Percentiles rank a stretch among this genome's conserved stretches.
phyloP scores from a whole-genome alignment of 2,113 vertebrate genomes.

The Cheilinus undulatus region DNA sequence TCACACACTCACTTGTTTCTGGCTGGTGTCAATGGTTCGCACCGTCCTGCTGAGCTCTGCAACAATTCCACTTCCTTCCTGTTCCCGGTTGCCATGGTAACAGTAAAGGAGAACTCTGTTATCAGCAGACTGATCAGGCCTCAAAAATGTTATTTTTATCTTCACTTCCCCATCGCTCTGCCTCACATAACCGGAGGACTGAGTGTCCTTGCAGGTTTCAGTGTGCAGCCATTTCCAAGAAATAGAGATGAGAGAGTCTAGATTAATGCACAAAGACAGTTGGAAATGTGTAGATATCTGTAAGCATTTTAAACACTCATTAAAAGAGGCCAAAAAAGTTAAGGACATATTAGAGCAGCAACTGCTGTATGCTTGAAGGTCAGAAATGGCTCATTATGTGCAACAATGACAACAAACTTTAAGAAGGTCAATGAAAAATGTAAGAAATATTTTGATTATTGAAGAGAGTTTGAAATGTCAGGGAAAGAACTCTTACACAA shows the following conservation, averaged over 20 bases:
- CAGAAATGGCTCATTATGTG: too few species aligned
- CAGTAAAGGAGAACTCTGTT: constrained; percentile 67
- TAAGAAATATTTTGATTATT: too few species aligned
- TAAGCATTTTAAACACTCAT: not conserved
- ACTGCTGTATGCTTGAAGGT: too few species aligned
- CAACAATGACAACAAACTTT: too few species aligned
- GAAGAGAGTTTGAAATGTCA: too few species aligned
- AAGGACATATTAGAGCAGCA: too few species aligned
- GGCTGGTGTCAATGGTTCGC: constrained; percentile 23
- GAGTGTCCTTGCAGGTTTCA: constrained; percentile 63
- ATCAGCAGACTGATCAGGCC: constrained; percentile 63
- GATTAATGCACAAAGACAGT: constrained; percentile 15
- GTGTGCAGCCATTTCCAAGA: constrained; percentile 24
- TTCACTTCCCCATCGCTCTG: constrained; percentile 70
- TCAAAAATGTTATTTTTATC: constrained; percentile 76
- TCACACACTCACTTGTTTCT: constrained; percentile 3
- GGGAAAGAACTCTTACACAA: not conserved
- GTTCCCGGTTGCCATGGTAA: constrained; percentile 67
- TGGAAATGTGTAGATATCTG: not conserved
- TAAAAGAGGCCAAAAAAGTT: not conserved
- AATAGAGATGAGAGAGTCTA: constrained; percentile 17
- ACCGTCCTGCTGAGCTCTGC: constrained; percentile 70
- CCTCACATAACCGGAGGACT: constrained; percentile 40
- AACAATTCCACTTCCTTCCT: constrained; percentile 78
- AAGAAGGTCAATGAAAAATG: too few species aligned